These are phyloP conservation scores for Scytalopus superciliaris DNA, from an alignment of 2,113 vertebrate genomes.

Conservation along the genomic window DNA sequence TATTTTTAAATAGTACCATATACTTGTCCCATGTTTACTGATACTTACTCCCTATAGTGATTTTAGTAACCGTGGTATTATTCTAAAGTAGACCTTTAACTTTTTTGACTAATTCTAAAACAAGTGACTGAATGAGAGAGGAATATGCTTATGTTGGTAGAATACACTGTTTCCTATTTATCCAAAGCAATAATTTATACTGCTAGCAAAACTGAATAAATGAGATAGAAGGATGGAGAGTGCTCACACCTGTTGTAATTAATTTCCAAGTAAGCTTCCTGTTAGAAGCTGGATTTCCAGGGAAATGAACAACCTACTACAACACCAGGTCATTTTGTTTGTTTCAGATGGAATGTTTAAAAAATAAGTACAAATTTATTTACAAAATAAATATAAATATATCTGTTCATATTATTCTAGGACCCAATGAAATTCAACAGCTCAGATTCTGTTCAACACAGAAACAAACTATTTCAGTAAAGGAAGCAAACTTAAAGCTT, in stretches of 20 bases:
- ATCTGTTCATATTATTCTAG: not conserved
- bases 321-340: not conserved
- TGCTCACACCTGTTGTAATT: conserved; percentile 52
- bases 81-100: conserved; percentile 44
- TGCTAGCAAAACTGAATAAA: conserved; percentile 61
- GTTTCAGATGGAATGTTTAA: not conserved
- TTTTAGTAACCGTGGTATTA: conserved; percentile 41
- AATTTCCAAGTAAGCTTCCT: conserved; percentile 39
- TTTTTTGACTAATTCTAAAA: conserved; percentile 57
- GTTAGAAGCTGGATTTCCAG: conserved; percentile 17
- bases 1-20: not conserved
- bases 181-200: conserved; percentile 35
- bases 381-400: not conserved
- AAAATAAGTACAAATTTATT: not conserved
- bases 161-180: conserved; percentile 56
- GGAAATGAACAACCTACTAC: not conserved
- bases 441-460: not conserved
- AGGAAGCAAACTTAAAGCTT: not conserved
- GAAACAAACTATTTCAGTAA: not conserved
- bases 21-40: not conserved
- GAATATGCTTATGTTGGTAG: conserved; percentile 28
- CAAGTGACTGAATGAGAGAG: conserved; percentile 50
- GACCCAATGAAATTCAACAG: not conserved
- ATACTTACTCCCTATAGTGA: not conserved
- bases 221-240: conserved; percentile 53